phyloP scores from a whole-genome alignment of 2,888 invertebrate species.

The Oscheius sp. region DNA sequence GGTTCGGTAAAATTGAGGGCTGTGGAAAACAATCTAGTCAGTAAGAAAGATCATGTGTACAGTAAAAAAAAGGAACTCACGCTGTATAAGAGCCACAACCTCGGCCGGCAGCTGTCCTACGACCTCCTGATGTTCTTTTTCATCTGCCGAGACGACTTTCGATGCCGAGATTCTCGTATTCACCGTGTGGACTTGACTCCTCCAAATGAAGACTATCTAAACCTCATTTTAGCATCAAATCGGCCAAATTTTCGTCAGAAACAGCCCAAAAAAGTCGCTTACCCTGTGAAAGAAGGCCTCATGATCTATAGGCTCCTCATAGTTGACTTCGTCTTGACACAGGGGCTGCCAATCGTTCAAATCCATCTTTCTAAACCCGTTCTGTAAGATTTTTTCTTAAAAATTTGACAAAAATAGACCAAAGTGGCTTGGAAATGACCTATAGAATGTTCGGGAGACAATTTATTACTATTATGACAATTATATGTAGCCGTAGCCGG shows the following conservation, averaged over 20 bases:
- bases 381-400: not conserved
- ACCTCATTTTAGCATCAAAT: not conserved
- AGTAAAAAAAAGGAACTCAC: not conserved
- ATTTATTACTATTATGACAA: not conserved
- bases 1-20: no score
- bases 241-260: no score
- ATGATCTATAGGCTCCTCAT: constrained; percentile 41
- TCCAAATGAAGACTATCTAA: constrained; percentile 49
- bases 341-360: constrained; percentile 35
- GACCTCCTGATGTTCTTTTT: constrained; percentile 36
- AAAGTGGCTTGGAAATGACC: no score
- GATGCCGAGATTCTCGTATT: constrained; percentile 44
- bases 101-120: not conserved
- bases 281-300: constrained; percentile 50
- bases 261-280: not conserved
- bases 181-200: constrained; percentile 47
- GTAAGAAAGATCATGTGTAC: not conserved
- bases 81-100: not conserved
- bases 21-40: no score
- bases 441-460: no score
- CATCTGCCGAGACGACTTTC: constrained; percentile 36
- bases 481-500: constrained; percentile 17
- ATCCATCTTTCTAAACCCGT: constrained; percentile 1
- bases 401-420: not conserved
- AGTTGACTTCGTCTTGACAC: constrained; percentile 37